Evolutionary conservation across 2,888 invertebrate genomes (phyloP), one percentile per base, ranked within the genome.

Genomic region (Ennomos erosarius): DNA sequence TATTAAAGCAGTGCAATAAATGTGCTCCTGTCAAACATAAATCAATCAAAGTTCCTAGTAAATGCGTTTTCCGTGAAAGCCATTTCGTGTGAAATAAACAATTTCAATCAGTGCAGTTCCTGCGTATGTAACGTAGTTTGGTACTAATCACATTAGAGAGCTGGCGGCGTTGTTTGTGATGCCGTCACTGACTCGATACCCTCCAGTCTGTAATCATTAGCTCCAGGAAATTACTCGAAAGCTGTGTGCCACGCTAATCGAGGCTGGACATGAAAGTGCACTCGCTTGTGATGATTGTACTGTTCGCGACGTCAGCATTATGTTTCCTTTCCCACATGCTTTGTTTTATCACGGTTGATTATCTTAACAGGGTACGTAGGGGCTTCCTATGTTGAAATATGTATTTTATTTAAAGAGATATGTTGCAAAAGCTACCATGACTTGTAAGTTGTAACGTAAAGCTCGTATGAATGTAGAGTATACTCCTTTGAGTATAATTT

Each of bases 161-260:
- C 26, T 26, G 26, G 16, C 43, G 43, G 26, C 13, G 10, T 26
- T 10, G 40, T 42, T 43, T 40, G 13, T 3, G 9, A 8, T 44
- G 38, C 55, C 49, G 44, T 55, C 49, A 37, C 49, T 37, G 26
- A 13, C 34, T 55, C 49, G 33, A 48, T 37, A 12, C 38, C 34
- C 43, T 11, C 26, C 5, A 26, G 26, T 26, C 34, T 45, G 45
- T 38, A 10, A 9, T 34, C 37, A 37, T 38, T 45, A 44, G 13
- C 12, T 26, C 10, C 39, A 48, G 48, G 39, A 39, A 49, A 49
- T 50, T 40, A 13, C 40, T 35, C 33, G 34, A 35, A 40, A 34
- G 40, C 49, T 50, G 10, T 48, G 38, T 16, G 16, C 9, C 11
- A 33, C 39, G 11, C 39, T 39, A 39, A 49, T 46, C 36, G 36